Evolutionary conservation across 1,140 invertebrate genomes (phyloP).

Genomic region (Aphidius gifuensis): DNA sequence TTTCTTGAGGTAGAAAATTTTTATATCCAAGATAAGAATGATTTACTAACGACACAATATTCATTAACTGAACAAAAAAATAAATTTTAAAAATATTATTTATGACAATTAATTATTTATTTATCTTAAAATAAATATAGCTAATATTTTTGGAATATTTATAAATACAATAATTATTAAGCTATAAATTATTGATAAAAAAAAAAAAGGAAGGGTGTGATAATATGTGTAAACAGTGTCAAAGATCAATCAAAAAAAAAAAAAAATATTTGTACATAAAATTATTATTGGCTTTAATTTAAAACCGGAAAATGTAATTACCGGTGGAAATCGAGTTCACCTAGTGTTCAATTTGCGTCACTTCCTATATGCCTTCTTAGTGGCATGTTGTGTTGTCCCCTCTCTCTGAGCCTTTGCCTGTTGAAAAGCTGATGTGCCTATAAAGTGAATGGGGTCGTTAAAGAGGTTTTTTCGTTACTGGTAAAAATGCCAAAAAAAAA

Average conservation of each 20-base stretch:
- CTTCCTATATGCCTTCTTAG: constrained; percentile 56
- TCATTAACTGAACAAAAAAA: constrained; percentile 23
- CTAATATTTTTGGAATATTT: too few species aligned
- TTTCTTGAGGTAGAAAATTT: constrained; percentile 17
- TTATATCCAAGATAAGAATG: constrained; percentile 27
- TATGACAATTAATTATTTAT: too few species aligned
- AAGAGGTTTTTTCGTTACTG: neutral
- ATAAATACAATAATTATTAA: constrained; percentile 4
- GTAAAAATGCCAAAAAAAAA: too few species aligned
- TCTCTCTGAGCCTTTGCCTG: neutral
- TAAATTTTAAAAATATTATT: constrained; percentile 7
- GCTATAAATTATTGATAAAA: constrained; percentile 13
- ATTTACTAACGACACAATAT: constrained; percentile 28
- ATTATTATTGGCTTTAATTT: constrained; percentile 22
- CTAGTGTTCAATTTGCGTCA: constrained; percentile 50
- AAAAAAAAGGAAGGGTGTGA: constrained; percentile 14
- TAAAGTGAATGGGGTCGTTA: neutral
- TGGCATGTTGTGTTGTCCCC: constrained; percentile 21
- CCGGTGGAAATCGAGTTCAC: constrained; percentile 52
- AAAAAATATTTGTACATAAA: neutral
- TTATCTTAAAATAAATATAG: too few species aligned
- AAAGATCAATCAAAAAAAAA: neutral
- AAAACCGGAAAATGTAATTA: constrained; percentile 47
- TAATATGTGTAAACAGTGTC: neutral
- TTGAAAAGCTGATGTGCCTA: neutral